Percentiles rank a stretch among this genome's conserved stretches.
These are phyloP conservation scores for Sterrhoptilus dennistouni DNA, from an alignment of 2,113 vertebrate genomes.

Conservation along the genomic window DNA sequence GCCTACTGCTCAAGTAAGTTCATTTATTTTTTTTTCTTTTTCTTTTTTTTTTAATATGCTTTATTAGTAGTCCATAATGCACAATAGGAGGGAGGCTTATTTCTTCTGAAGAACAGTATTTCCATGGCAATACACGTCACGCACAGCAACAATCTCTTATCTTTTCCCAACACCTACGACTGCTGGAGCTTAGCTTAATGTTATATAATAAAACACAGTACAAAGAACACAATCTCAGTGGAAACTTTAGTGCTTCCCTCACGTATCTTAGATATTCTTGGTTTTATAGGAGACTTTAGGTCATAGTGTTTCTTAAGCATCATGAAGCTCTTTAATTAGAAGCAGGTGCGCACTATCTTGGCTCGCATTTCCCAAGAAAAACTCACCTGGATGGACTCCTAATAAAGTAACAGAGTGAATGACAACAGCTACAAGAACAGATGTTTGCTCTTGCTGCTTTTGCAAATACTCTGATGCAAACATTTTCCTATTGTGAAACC, in stretches of 20 bases:
- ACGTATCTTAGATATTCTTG: neutral
- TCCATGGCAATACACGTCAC: conserved; percentile 25
- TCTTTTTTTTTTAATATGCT: neutral
- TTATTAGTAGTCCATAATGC: neutral
- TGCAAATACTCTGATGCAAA: neutral
- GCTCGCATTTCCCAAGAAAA: neutral
- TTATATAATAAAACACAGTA: neutral
- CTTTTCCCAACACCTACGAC: neutral
- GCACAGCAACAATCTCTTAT: neutral
- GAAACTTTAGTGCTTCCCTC: neutral
- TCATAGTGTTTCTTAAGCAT: neutral
- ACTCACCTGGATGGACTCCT: neutral
- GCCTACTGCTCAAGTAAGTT: neutral
- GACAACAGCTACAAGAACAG: neutral
- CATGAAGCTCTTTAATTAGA: neutral
- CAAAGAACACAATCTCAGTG: neutral
- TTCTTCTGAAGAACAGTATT: neutral
- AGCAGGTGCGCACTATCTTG: neutral
- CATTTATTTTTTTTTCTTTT: neutral
- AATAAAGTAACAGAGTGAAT: neutral
- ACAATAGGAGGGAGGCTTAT: neutral
- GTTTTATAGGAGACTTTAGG: neutral
- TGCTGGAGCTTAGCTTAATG: neutral
- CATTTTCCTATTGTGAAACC: neutral
- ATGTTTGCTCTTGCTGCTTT: neutral